Base-by-base conservation (phyloP, 2,113 vertebrate genomes). In the Brachyhypopomus occidentalis region DNA sequence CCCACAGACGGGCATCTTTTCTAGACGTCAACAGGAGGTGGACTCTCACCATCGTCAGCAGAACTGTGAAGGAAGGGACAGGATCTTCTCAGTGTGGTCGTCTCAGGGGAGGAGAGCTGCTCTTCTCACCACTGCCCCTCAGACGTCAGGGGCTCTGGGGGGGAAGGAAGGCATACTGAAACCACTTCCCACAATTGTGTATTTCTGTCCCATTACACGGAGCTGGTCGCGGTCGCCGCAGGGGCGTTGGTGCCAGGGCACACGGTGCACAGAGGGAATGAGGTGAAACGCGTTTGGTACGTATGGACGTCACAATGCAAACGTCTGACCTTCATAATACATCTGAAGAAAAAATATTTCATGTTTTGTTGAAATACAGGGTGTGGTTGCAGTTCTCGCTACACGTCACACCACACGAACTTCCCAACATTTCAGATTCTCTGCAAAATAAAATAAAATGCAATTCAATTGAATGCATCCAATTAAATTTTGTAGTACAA, bases 151-250 rank as follows among this genome's bases (percentile, higher is more conserved):
- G 84, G 74, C 86, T 90, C 91, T 87, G 87, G 82, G 83, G 81
- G 86, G 91, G 91, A 94, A 94, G 93, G 93, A 94, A 92, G 84
- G 84, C 87, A 91, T 93, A 87, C 91, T 86, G 82, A 84, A 85
- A 89, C 89, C 79, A 83, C 88, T 94, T 94, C 93, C 93, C 89
- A 89, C 87, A 86, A 93, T 94, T 94, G 92, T 93, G 87, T 88
- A 70, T 84, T 86, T 86, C 88, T 89, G 85, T 90, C 90, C 80
- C 80, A 87, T 85, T 85, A 56, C 82, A 84, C 84, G 85, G 78
- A 86, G 79, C 85, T 75, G 82, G 86, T 78, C 77, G 72, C n/a
- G 78, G 82, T 90, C 84, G 78, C 83, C 87, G 77, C 82, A 84
- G 83, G 87, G 84, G 76, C 84, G 81, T 45, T 58, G 62, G 84